Evolutionary conservation across 2,797 vertebrate genomes (phyloP), one percentile per base, ranked within the genome.

Genomic region (Gymnopithys bicolor): DNA sequence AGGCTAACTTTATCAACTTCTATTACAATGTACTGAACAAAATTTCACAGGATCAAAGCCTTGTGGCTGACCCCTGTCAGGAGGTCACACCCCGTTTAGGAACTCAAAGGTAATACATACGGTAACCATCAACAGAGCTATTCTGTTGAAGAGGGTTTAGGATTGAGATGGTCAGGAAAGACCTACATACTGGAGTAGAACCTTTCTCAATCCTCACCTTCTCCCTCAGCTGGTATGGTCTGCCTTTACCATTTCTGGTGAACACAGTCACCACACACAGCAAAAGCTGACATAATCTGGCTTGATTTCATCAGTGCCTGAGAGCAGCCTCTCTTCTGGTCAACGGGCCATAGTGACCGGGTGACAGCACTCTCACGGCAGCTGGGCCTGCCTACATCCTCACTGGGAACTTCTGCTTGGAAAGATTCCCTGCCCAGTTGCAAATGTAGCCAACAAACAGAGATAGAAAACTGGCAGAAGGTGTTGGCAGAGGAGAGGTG

Each of bases 1-100:
- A 81, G 67, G 43, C 7, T 84, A 84, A 92, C 43, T 60, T 91
- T 59, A 91, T 75, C 51, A 84, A 33, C 73, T 21, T 59, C 77
- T 27, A 84, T 5, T 51, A 14, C 63, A 71, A 89, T 4, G 6
- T 48, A 58, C 24, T 17, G 23, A 95, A 90, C 10, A 78, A 58
- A 53, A 76, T 32, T 62, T 75, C 55, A 39, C 23, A 27, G 39
- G 25, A 64, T 3, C 45, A 32, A 92, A 81, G 64, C 10, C 37
- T 37, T 58, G 35, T 25, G 51, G 24, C 21, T 69, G 46, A 71
- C 37, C 1, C 9, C 39, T 43, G 12, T 28, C 28, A 66, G 64
- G 28, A 94, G 25, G 25, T 81, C 67, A 58, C 14, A 76, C 23
- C 13, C 28, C 3, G 1, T 39, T 81, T 22, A 78, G 58, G 37